Base-by-base conservation (phyloP, 2,113 vertebrate genomes). In the Gulo gulo region DNA sequence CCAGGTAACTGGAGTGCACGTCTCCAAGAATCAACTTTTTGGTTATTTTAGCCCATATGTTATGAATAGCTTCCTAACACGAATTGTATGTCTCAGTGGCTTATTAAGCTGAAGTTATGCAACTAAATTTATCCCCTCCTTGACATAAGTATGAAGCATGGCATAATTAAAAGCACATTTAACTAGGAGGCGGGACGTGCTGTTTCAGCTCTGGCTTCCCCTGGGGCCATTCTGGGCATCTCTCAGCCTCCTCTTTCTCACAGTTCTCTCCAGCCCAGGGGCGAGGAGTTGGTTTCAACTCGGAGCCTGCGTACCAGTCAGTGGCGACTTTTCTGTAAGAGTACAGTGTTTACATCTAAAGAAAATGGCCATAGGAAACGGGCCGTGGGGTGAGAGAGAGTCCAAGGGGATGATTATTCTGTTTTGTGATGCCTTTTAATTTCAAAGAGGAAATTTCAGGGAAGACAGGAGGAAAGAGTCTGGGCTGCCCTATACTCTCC, bases 261-360 rank as follows among this genome's bases (percentile, higher is more conserved):
- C 2, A 4, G 6, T 78, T 36, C 18, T 45, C 36, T 78, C 9
- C 7, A 23, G 59, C 65, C 20, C 8, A 15, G 23, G 9, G 2
- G 29, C 5, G 1, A 21, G 16, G 71, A n/a, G 24, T 9, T 14
- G 47, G 61, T 42, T 16, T 15, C 52, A 24, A 7, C 47, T 34
- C 82, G 14, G 11, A 0, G 15, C 20, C 29, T 6, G 24, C 0
- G 3, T 10, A 7, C 59, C 3, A 7, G 7, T 21, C 36, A 15
- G 31, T 18, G 47, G 8, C 0, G n/a, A 18, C 26, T 69, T 83
- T 31, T 76, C 74, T 52, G 0, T 7, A 5, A 52, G 11, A 15
- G 1, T 29, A 55, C n/a, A 42, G 20, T 79, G 76, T 36, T 69
- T 93, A 36, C 61, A 10, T 20, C 8, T 36, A 9, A 69, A 71